These are phyloP conservation scores for Thunnus albacares DNA, from an alignment of 2,797 vertebrate species.

Conservation along the genomic window DNA sequence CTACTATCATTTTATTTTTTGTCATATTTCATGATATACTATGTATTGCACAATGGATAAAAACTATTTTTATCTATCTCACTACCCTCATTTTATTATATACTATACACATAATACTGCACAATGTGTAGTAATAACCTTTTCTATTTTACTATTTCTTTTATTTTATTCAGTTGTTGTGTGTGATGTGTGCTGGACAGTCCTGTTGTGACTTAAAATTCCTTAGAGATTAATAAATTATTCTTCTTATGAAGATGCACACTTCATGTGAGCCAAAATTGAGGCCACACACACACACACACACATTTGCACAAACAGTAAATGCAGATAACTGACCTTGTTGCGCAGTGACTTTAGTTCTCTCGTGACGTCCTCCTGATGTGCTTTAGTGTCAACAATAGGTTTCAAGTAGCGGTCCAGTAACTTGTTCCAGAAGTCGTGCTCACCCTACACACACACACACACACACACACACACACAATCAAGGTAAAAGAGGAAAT, in stretches of 20 bases:
- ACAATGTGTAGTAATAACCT: no score
- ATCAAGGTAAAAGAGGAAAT: not conserved
- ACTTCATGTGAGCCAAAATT: not conserved
- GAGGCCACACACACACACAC: not conserved
- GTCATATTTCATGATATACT: no score
- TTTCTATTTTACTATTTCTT: no score
- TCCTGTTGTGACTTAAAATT: no score
- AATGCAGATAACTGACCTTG: constrained; percentile 75
- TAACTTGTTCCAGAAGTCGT: constrained; percentile 87
- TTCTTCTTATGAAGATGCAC: not conserved
- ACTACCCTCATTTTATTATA: no score
- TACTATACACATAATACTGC: no score
- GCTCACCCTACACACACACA: constrained; percentile 77
- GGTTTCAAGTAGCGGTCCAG: constrained; percentile 84
- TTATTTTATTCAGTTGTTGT: no score
- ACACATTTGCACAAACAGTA: not conserved
- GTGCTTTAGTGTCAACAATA: constrained; percentile 71
- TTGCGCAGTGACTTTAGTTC: constrained; percentile 88
- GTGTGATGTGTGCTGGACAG: no score
- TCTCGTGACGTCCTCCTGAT: constrained; percentile 74
- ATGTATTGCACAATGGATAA: no score
- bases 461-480: not conserved
- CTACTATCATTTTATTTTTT: no score
- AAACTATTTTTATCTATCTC: no score
- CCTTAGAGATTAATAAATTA: no score